These are phyloP conservation scores for Taxidea taxus DNA, from an alignment of 2,113 vertebrate species.

Conservation along the genomic window DNA sequence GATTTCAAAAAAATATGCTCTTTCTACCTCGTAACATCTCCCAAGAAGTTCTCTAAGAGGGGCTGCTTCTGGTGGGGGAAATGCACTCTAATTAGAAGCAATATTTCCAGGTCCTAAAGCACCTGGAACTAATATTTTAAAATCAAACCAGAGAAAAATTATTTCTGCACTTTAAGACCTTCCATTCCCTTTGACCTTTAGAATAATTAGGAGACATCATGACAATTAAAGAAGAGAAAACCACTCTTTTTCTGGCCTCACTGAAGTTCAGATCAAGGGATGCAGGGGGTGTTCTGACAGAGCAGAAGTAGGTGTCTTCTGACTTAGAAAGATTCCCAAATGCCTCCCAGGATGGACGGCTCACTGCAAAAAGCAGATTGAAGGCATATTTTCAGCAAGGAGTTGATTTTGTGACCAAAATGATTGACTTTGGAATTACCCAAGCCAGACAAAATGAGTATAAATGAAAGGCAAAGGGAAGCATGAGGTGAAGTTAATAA, in stretches of 20 bases:
- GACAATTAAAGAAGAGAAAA: not conserved
- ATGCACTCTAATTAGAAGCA: not conserved
- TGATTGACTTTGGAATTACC: not conserved
- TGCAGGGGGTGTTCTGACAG: not conserved
- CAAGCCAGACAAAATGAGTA: not conserved
- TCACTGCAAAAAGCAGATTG: not conserved
- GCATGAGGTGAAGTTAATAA: not conserved
- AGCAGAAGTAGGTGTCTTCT: not conserved
- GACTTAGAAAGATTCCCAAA: not conserved
- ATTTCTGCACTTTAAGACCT: not conserved
- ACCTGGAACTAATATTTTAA: not conserved
- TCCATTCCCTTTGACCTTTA: conserved; percentile 1
- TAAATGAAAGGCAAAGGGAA: not conserved
- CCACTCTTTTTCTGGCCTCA: not conserved
- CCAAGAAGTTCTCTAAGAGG: not conserved
- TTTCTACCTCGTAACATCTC: not conserved
- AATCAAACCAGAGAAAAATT: not conserved
- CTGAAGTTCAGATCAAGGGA: not conserved
- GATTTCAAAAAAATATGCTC: not conserved
- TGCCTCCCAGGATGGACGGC: not conserved
- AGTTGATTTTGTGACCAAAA: not conserved
- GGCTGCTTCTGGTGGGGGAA: not conserved
- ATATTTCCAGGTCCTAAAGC: not conserved
- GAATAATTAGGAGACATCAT: not conserved
- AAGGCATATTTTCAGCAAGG: not conserved